Conservation (phyloP, 2,888 invertebrate species). For the Drosophila seclusa region DNA sequence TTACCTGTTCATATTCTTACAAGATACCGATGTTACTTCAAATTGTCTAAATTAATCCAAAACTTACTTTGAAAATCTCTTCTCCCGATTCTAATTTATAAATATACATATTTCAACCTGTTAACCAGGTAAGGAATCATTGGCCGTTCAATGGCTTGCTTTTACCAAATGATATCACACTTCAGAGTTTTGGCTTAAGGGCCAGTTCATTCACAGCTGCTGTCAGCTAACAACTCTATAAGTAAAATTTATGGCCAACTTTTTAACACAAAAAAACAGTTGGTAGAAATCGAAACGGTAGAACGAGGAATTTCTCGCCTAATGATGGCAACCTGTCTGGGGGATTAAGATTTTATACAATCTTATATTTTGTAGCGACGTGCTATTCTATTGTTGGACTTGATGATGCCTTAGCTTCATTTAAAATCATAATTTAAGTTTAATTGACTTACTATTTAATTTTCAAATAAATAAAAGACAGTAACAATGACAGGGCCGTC, state of each 20-base stretch:
- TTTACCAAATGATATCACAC: slow-evolving; percentile 41
- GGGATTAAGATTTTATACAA: slow-evolving; percentile 74
- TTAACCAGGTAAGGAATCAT: slow-evolving; percentile 19
- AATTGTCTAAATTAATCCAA: slow-evolving; percentile 3
- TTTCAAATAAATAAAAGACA: slow-evolving; percentile 64
- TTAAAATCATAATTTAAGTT: slow-evolving; percentile 64
- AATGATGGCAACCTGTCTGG: slow-evolving; percentile 62
- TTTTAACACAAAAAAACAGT: slow-evolving; percentile 28
- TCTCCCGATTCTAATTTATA: slow-evolving; percentile 7
- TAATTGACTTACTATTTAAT: slow-evolving; percentile 75
- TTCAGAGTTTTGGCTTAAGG: slow-evolving; percentile 17
- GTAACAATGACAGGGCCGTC: slow-evolving; percentile 36
- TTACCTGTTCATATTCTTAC: background rate
- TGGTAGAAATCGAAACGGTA: slow-evolving; percentile 50
- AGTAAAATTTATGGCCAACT: slow-evolving; percentile 69
- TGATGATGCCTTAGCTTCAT: slow-evolving; percentile 24
- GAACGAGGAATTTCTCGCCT: slow-evolving; percentile 37
- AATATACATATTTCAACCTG: slow-evolving; percentile 27
- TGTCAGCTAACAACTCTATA: slow-evolving; percentile 74
- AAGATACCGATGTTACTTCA: background rate
- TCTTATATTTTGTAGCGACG: slow-evolving; percentile 37
- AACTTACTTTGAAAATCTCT: background rate
- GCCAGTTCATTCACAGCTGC: slow-evolving; percentile 68
- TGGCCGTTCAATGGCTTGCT: slow-evolving; percentile 9
- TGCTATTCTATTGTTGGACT: slow-evolving; percentile 36